These are phyloP conservation scores for Lochmaea crataegi DNA, from an alignment of 2,888 invertebrate species.

Conservation along the genomic window DNA sequence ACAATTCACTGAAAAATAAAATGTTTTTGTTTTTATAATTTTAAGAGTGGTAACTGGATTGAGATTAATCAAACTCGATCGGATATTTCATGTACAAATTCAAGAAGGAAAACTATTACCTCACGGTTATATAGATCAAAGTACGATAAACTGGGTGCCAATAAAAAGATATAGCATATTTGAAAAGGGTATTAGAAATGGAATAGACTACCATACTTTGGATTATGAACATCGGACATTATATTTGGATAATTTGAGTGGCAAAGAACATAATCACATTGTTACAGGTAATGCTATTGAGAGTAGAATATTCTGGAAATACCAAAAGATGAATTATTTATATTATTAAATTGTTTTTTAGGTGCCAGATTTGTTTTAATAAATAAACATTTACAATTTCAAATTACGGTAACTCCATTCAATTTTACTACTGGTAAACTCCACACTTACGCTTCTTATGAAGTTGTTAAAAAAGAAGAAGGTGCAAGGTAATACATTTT, in stretches of 20 bases:
- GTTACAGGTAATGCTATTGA: too few species aligned
- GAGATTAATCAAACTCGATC: constrained; percentile 76
- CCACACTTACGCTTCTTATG: constrained; percentile 49
- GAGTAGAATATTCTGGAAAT: constrained; percentile 49
- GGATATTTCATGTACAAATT: constrained; percentile 85
- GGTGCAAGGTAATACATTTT: constrained; percentile 4
- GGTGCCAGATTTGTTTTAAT: constrained; percentile 78
- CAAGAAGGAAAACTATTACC: constrained; percentile 77
- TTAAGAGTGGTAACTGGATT: constrained; percentile 84
- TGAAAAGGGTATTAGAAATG: constrained; percentile 69
- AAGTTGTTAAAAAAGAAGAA: constrained; percentile 44
- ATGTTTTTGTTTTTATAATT: constrained; percentile 43
- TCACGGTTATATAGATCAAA: constrained; percentile 72
- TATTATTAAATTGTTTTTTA: constrained; percentile 51
- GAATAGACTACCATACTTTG: constrained; percentile 80
- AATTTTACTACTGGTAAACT: constrained; percentile 80
- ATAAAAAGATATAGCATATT: constrained; percentile 71
- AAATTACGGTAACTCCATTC: constrained; percentile 80
- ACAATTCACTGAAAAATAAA: not conserved
- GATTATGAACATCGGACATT: constrained; percentile 80
- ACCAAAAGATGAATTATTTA: too few species aligned
- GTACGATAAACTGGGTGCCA: constrained; percentile 75
- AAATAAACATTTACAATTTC: constrained; percentile 84
- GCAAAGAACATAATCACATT: constrained; percentile 72
- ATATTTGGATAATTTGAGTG: constrained; percentile 82